Conservation (phyloP, 2,888 invertebrate genomes). For the Altica lythri region DNA sequence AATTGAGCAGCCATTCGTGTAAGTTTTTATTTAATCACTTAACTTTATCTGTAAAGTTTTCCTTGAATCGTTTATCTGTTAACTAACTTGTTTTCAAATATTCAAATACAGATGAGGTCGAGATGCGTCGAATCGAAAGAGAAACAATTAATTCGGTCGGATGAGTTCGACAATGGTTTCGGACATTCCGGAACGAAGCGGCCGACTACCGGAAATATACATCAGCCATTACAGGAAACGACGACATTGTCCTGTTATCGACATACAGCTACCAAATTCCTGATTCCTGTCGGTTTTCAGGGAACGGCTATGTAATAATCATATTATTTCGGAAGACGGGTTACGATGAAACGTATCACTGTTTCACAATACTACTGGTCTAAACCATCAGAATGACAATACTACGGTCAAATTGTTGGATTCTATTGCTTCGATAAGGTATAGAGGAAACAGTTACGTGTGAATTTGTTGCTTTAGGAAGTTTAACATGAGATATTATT, state of each 20-base stretch:
- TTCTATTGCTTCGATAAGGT: constrained; percentile 4
- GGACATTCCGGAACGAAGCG: constrained; percentile 42
- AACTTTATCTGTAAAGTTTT: too few species aligned
- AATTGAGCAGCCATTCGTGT: too few species aligned
- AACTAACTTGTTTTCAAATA: too few species aligned
- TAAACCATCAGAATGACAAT: constrained; percentile 25
- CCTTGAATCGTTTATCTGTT: too few species aligned
- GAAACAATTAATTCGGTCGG: constrained; percentile 36
- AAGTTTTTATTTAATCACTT: too few species aligned
- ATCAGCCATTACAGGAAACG: constrained; percentile 49
- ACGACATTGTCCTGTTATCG: constrained; percentile 52
- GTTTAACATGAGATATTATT: too few species aligned
- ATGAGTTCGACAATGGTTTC: constrained; percentile 42
- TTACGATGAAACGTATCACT: constrained; percentile 35
- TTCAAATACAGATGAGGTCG: too few species aligned
- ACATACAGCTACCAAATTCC: constrained; percentile 40
- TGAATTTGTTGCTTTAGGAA: constrained; percentile 24
- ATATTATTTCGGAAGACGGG: constrained; percentile 50
- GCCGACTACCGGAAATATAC: constrained; percentile 48
- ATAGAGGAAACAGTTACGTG: constrained; percentile 1
- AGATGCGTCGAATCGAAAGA: constrained; percentile 16
- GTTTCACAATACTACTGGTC: constrained; percentile 29
- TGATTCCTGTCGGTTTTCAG: constrained; percentile 34
- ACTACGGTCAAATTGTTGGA: constrained; percentile 18
- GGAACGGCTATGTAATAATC: constrained; percentile 42